phyloP scores from a whole-genome alignment of 2,888 invertebrate species.

The Morpho deidamia region DNA sequence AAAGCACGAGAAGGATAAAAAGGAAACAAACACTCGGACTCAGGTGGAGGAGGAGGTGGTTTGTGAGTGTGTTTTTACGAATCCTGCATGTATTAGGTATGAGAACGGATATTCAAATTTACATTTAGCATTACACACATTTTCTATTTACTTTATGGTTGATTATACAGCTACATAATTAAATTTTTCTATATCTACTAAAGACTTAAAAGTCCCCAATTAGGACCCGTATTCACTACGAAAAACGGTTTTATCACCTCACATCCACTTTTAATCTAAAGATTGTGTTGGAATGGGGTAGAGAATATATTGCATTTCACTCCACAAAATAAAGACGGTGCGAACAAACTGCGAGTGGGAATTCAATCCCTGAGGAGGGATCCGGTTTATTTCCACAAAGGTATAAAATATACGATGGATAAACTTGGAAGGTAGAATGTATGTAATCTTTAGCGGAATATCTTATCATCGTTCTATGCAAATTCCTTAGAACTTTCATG shows the following conservation, averaged over 20 bases:
- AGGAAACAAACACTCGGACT: too few species aligned
- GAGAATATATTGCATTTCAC: constrained; percentile 24
- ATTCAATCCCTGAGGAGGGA: constrained; percentile 38
- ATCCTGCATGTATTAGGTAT: too few species aligned
- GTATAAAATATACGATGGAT: constrained; percentile 14
- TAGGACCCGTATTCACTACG: not conserved
- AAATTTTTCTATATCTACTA: too few species aligned
- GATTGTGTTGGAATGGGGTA: constrained; percentile 9
- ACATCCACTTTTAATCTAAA: not conserved
- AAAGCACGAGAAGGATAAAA: too few species aligned
- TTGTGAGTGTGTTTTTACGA: too few species aligned
- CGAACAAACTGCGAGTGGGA: constrained; percentile 28
- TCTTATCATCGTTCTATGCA: constrained; percentile 13
- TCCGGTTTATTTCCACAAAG: constrained; percentile 28
- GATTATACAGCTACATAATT: too few species aligned
- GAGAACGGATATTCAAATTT: too few species aligned
- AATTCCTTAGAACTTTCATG: constrained; percentile 3
- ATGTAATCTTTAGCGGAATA: constrained; percentile 6
- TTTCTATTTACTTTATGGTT: too few species aligned
- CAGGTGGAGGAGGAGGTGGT: too few species aligned
- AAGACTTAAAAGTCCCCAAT: too few species aligned
- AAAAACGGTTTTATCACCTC: not conserved
- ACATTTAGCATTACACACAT: too few species aligned
- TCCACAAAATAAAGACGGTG: constrained; percentile 27
- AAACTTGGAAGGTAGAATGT: constrained; percentile 24